A percentile compares a stretch with the other conserved stretches of the same genome.
Evolutionary conservation across 2,797 vertebrate species (phyloP).

Genomic region (Trematomus bernacchii): DNA sequence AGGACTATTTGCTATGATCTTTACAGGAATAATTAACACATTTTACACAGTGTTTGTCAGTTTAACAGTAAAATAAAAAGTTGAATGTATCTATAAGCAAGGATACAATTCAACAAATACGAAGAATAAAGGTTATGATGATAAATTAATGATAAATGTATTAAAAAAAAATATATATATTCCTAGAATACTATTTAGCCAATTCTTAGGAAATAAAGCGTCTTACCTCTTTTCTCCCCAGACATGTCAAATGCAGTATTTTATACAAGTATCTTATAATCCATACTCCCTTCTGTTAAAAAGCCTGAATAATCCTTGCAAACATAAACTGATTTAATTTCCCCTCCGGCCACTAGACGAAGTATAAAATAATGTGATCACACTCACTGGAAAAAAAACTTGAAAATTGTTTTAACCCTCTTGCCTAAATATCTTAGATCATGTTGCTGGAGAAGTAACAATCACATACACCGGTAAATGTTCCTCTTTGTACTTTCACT

Average conservation of each 20-base stretch:
- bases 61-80: background rate
- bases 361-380: background rate
- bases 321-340: too few species aligned
- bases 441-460: conserved; percentile 6
- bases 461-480: conserved; percentile 1
- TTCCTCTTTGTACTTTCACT: conserved; percentile 22
- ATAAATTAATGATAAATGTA: background rate
- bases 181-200: too few species aligned
- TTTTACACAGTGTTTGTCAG: background rate
- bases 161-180: too few species aligned
- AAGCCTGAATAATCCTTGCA: too few species aligned
- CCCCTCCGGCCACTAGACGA: too few species aligned
- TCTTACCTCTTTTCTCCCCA: too few species aligned
- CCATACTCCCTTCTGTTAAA: too few species aligned
- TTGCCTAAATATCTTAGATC: conserved; percentile 14
- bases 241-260: too few species aligned
- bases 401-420: too few species aligned
- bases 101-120: background rate
- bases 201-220: too few species aligned
- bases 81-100: background rate
- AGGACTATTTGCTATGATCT: conserved; percentile 5
- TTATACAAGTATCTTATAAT: too few species aligned
- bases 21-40: background rate
- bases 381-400: background rate
- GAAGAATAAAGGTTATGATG: background rate